Conservation (phyloP, 2,113 vertebrate genomes). For the Melanostigma gelatinosum region DNA sequence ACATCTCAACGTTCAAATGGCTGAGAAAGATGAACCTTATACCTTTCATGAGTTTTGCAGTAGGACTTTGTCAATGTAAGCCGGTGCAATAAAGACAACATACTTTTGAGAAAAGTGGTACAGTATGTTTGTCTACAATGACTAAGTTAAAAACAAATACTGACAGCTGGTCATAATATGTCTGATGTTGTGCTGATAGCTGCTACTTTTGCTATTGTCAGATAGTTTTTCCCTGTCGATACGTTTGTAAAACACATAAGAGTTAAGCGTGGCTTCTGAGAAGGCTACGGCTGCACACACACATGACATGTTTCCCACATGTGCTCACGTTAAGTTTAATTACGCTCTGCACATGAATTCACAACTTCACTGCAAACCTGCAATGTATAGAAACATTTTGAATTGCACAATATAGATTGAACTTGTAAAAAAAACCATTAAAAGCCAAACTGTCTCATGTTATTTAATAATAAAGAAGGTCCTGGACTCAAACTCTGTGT, state of each 20-base stretch:
- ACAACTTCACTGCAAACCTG: slow-evolving; percentile 21
- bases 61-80: slow-evolving; percentile 30
- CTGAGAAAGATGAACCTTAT: slow-evolving; percentile 2
- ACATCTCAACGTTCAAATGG: background rate
- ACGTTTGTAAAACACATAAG: slow-evolving; percentile 17
- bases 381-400: slow-evolving; percentile 47
- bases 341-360: slow-evolving; percentile 20
- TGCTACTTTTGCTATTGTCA: slow-evolving; percentile 13
- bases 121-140: slow-evolving; percentile 1
- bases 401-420: slow-evolving; percentile 61
- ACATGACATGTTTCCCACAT: slow-evolving; percentile 20
- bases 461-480: slow-evolving; percentile 45
- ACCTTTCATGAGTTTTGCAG: slow-evolving; percentile 12
- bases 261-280: slow-evolving; percentile 52
- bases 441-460: slow-evolving; percentile 25
- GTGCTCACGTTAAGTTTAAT: slow-evolving; percentile 23
- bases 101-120: slow-evolving; percentile 11
- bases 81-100: slow-evolving; percentile 27
- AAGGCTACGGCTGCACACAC: slow-evolving; percentile 17
- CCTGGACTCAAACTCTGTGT: background rate
- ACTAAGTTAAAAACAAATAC: background rate
- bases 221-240: slow-evolving; percentile 28
- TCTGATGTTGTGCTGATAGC: slow-evolving; percentile 1
- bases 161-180: slow-evolving; percentile 6
- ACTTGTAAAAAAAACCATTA: slow-evolving; percentile 42